phyloP scores from a whole-genome alignment of 2,888 invertebrate species.

The Tromatobia lineatoria region DNA sequence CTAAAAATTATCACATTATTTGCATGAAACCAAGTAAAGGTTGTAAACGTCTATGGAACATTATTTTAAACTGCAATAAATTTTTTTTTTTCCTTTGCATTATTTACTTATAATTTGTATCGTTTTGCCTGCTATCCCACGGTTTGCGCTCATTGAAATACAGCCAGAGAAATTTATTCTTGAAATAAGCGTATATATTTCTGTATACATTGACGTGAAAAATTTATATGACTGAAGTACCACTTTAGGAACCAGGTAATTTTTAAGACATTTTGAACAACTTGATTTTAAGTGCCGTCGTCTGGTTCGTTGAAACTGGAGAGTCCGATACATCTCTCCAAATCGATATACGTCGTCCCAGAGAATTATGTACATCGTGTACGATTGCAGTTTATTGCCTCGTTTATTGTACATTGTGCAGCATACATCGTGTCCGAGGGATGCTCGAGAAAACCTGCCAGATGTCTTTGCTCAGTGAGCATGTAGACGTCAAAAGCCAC shows the following conservation, averaged over 20 bases:
- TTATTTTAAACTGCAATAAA: no score
- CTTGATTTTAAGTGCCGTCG: not conserved
- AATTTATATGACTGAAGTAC: not conserved
- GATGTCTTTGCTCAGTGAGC: not conserved
- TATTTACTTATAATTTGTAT: no score
- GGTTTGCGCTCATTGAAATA: not conserved
- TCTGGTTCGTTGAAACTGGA: not conserved
- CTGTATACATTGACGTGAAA: not conserved
- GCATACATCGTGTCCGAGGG: slow-evolving; percentile 13
- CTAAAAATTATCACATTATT: no score
- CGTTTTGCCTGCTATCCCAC: not conserved
- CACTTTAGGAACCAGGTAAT: not conserved
- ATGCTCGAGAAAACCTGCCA: not conserved
- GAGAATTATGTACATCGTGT: slow-evolving; percentile 17
- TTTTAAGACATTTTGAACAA: not conserved
- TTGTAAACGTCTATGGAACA: no score
- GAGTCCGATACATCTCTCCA: slow-evolving; percentile 7
- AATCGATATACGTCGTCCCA: slow-evolving; percentile 1
- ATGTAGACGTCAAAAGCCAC: not conserved
- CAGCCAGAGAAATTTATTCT: not conserved
- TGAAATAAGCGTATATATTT: not conserved
- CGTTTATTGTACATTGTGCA: slow-evolving; percentile 19
- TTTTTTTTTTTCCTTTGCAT: no score
- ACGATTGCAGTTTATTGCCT: slow-evolving; percentile 21
- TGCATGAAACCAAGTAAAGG: no score